A percentile compares a stretch with the other conserved stretches of the same genome.
Conservation (phyloP, 2,888 invertebrate genomes). For the Tetrapedia diversipes region DNA sequence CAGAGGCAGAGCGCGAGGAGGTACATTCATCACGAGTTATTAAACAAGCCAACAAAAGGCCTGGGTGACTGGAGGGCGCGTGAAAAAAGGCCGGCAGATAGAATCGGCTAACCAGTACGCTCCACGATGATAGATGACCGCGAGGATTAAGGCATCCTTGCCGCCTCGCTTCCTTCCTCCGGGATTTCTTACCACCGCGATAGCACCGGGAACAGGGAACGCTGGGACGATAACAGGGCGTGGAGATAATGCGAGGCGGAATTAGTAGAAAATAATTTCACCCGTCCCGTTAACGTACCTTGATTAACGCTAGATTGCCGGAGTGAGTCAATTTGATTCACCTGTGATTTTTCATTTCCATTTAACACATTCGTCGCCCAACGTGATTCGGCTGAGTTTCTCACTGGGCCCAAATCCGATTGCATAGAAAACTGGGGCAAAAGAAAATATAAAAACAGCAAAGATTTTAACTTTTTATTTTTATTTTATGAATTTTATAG, state of each 20-base stretch:
- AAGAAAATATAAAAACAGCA: too few relatives aligned
- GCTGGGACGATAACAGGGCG: slow-evolving; percentile 27
- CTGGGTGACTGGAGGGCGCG: slow-evolving; percentile 74
- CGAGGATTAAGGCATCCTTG: slow-evolving; percentile 77
- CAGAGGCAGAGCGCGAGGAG: slow-evolving; percentile 64
- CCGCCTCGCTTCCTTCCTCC: slow-evolving; percentile 40
- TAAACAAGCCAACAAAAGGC: slow-evolving; percentile 81
- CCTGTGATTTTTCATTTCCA: too few relatives aligned
- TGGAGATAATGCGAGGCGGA: slow-evolving; percentile 27
- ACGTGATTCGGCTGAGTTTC: too few relatives aligned
- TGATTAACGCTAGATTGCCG: too few relatives aligned
- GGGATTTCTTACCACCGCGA: slow-evolving; percentile 43
- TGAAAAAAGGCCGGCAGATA: slow-evolving; percentile 77
- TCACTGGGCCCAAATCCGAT: too few relatives aligned
- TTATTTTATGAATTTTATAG: too few relatives aligned
- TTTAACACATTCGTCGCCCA: too few relatives aligned
- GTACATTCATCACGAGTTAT: slow-evolving; percentile 82
- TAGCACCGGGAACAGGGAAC: slow-evolving; percentile 21
- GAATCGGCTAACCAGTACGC: slow-evolving; percentile 81
- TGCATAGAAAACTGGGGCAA: too few relatives aligned
- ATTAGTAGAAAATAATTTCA: slow-evolving; percentile 49
- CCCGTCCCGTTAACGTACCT: slow-evolving; percentile 20
- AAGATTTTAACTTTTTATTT: too few relatives aligned
- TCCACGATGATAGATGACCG: slow-evolving; percentile 80
- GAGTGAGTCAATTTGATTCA: too few relatives aligned